Base-by-base conservation (phyloP, 1,140 invertebrate genomes). In the Lasaia peninsularis region DNA sequence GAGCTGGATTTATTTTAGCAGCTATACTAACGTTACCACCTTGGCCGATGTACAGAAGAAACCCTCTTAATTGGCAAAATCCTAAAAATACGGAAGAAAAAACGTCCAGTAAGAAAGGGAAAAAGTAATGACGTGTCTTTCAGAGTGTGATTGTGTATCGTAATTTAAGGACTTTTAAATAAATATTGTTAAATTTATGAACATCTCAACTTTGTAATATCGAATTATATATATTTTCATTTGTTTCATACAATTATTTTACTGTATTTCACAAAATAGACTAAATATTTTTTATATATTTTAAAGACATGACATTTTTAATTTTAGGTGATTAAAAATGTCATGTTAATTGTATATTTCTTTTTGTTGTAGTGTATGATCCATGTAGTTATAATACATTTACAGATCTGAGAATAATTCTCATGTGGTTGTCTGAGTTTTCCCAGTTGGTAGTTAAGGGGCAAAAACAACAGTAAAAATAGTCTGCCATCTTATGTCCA, bases 11-110 rank as follows among this genome's bases (percentile, higher is more conserved):
- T 80, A 86, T 95, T 0, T 87, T 98, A 61, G 96, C 96, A 50
- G 93, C 94, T 33, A 86, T 98, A 71, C 93, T 97, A 88, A 93
- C 93, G 80, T 74, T 98, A 73, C 97, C 97, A 37, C 96, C 97
- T 9, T 98, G 97, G 97, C 96, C 97, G 0, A 96, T 98, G 92
- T 98, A 96, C 73, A 91, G 96, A 28, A 91, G 92, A 58, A 97
- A 97, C 83, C 93, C 96, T 14, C 84, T 98, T 0, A 93, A 94
- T n/a, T 98, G 97, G 97, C 97, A 97, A 80, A 96, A 95, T 75
- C 92, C 93, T 14, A 86, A 67, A 52, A 88, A 73, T 57, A 63
- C 67, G 10, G 85, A 88, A 69, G 85, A 88, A 52, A 88, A 88
- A 69, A 63, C 84, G 33, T 35, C 79, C 12, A 67, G 74, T 53